Conservation (phyloP, 2,888 invertebrate species). For the Syrphus vitripennis region DNA sequence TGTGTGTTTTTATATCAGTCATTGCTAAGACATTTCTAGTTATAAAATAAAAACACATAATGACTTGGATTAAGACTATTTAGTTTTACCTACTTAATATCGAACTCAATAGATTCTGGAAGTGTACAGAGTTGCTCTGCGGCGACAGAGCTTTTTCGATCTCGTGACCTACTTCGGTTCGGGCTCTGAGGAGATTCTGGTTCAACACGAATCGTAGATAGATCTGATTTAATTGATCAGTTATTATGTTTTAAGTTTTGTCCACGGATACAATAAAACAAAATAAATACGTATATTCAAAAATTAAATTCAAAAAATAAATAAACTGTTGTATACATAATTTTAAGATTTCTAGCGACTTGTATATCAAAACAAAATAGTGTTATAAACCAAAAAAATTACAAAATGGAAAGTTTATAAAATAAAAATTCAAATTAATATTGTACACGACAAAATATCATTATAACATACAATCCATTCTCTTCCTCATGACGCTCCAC, state of each 20-base stretch:
- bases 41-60: slow-evolving; percentile 73
- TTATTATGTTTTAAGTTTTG: neutral
- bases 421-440: neutral
- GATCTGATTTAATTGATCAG: slow-evolving; percentile 82
- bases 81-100: slow-evolving; percentile 86
- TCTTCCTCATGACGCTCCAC: slow-evolving; percentile 95
- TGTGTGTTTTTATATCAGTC: slow-evolving; percentile 99
- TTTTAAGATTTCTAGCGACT: neutral
- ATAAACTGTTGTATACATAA: neutral
- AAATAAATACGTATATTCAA: neutral
- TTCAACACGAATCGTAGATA: slow-evolving; percentile 90
- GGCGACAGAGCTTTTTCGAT: slow-evolving; percentile 81
- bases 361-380: neutral
- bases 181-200: slow-evolving; percentile 84
- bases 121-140: slow-evolving; percentile 83
- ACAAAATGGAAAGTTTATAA: neutral
- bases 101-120: slow-evolving; percentile 92
- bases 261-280: neutral
- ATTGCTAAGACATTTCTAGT: slow-evolving; percentile 93
- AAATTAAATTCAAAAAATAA: neutral
- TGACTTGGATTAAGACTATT: neutral
- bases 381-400: neutral
- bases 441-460: neutral
- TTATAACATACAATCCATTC: slow-evolving; percentile 92
- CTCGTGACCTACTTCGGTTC: slow-evolving; percentile 80